Evolutionary conservation across 2,888 invertebrate genomes (phyloP).

Genomic region (Polia nebulosa): DNA sequence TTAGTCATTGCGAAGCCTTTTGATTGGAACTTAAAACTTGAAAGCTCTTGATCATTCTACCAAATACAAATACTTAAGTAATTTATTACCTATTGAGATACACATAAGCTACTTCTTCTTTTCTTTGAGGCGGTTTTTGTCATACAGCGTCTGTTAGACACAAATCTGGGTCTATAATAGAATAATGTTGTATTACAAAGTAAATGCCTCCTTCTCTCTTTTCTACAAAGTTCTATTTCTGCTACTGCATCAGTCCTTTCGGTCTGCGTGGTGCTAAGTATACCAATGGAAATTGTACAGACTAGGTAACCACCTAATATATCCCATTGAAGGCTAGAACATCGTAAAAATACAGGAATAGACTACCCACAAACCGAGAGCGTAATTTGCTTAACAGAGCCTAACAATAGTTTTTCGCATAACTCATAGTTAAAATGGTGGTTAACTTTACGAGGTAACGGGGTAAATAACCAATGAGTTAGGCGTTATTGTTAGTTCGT

Average conservation of each 20-base stretch:
- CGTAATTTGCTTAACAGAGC: conserved; percentile 41
- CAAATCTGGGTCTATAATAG: not conserved
- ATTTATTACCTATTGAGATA: not conserved
- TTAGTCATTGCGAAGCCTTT: not conserved
- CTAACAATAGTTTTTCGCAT: conserved; percentile 56
- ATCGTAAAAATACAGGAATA: conserved; percentile 7
- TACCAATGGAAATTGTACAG: not conserved
- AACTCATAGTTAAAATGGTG: conserved; percentile 68
- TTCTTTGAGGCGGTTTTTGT: not conserved
- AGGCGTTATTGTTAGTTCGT: conserved; percentile 63
- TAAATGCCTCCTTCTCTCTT: not conserved
- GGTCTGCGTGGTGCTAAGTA: not conserved
- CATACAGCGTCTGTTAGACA: not conserved
- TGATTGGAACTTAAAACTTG: not conserved
- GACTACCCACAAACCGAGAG: conserved; percentile 26
- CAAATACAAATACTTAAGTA: not conserved
- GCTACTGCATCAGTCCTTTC: not conserved
- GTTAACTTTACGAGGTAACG: conserved; percentile 73
- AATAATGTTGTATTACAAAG: not conserved
- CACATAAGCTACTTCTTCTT: not conserved
- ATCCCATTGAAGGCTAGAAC: not conserved
- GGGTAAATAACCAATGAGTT: conserved; percentile 64
- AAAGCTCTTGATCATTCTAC: not conserved
- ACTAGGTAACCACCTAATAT: not conserved
- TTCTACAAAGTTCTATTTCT: too few relatives aligned